These are phyloP conservation scores for Bufo bufo DNA, from an alignment of 2,113 vertebrate genomes.

Conservation along the genomic window DNA sequence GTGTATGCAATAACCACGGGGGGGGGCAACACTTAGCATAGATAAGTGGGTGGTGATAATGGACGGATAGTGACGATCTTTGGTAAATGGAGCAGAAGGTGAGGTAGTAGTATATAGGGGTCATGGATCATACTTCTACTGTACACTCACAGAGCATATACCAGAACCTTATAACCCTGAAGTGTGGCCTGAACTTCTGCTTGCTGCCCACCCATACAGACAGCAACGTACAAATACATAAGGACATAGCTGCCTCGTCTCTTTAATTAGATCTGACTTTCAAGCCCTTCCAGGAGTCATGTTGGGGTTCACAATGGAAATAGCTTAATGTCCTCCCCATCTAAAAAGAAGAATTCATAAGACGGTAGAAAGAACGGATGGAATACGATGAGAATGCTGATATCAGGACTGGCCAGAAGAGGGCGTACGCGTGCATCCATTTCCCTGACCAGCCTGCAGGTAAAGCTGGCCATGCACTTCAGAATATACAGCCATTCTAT, in stretches of 20 bases:
- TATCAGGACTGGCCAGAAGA: too few relatives aligned
- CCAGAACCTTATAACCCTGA: not conserved
- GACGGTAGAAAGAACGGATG: not conserved
- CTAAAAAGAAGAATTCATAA: not conserved
- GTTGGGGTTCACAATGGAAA: not conserved
- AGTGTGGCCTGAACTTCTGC: not conserved
- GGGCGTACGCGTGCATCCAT: too few relatives aligned
- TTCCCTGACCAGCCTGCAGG: too few relatives aligned
- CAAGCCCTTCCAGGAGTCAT: not conserved
- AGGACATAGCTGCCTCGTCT: not conserved
- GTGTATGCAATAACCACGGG: not conserved
- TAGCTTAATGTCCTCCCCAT: not conserved
- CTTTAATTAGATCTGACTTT: not conserved
- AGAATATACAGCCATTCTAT: too few relatives aligned
- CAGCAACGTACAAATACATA: not conserved
- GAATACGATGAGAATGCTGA: not conserved
- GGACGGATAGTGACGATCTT: constrained; percentile 39
- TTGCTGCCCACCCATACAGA: not conserved
- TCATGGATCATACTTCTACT: not conserved
- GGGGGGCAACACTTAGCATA: not conserved
- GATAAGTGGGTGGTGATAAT: not conserved
- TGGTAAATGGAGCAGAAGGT: not conserved
- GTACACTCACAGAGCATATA: not conserved
- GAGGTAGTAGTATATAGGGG: constrained; percentile 39
- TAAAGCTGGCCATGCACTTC: too few relatives aligned